Evolutionary conservation across 2,113 vertebrate genomes (phyloP).

Genomic region (Coptodon bakossiorum): DNA sequence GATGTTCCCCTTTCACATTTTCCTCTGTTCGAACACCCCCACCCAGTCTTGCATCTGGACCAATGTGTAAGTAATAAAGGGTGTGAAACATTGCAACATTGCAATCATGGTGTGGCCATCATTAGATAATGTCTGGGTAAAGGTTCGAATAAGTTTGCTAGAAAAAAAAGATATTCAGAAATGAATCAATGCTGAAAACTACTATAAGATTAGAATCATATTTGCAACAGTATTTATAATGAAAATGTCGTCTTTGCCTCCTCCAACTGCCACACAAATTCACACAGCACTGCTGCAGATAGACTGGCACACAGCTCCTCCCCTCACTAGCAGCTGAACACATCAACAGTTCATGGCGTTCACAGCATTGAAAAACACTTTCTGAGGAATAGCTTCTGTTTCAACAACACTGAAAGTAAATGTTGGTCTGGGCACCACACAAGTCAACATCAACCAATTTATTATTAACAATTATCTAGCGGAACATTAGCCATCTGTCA

Average conservation of each 20-base stretch:
- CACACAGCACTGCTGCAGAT: background rate
- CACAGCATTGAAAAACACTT: background rate
- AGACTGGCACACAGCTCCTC: background rate
- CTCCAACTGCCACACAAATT: background rate
- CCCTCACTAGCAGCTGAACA: background rate
- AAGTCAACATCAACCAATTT: background rate
- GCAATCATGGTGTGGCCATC: background rate
- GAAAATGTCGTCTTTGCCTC: background rate
- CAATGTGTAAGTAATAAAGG: background rate
- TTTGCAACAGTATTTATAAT: background rate
- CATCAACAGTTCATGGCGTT: background rate
- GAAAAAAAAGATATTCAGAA: background rate
- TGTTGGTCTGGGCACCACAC: background rate
- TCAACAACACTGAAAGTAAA: background rate
- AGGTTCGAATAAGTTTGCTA: background rate
- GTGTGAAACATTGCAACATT: background rate
- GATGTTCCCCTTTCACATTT: background rate
- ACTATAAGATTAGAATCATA: background rate
- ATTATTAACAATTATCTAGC: background rate
- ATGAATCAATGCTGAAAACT: background rate
- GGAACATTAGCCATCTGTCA: background rate
- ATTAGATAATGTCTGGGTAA: background rate
- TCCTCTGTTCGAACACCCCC: background rate
- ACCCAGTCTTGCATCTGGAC: background rate
- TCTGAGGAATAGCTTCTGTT: background rate